Evolutionary conservation across 2,888 invertebrate species (phyloP), one percentile per base, ranked within the genome.

Genomic region (Cryptocephalus primarius): DNA sequence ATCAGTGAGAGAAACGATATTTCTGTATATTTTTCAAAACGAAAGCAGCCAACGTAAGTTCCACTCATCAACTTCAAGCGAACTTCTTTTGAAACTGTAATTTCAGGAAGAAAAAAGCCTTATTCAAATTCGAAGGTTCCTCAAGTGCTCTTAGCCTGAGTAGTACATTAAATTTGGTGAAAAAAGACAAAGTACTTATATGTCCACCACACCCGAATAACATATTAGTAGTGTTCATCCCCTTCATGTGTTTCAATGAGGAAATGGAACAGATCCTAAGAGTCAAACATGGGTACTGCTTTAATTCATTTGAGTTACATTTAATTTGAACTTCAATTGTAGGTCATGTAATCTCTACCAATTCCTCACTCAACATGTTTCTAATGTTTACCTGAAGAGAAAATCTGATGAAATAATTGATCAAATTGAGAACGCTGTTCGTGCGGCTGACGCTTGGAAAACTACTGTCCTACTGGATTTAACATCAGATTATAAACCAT

Each of bases 281-380:
- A 59, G 69, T 75, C 49, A 66, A 75, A 57, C 68, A 49, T 43
- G 52, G 48, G 54, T 13, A 11, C 22, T 2, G 22, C 6, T 44
- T 38, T 44, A 2, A 22, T 36, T 32, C 9, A 10, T 34, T 31
- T 22, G 9, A 22, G 22, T 22, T 22, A 22, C 22, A 22, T 22
- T 22, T 36, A 11, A 36, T 36, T n/a, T 36, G 36, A 36, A 11
- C 36, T 36, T 36, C 12, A 11, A 36, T 36, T 36, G 36, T 52
- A 78, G 78, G 12, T 76, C 84, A 40, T 88, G 88, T 63, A 83
- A 85, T 2, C 74, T 94, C 46, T 85, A 89, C 61, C 82, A 82
- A 52, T 94, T 92, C 70, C 73, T 95, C 46, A 82, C 84, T 41
- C 86, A 90, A 66, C 90, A 92, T 70, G 85, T 94, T 22, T 85